Evolutionary conservation across 2,888 invertebrate genomes (phyloP).

Genomic region (Synanthedon andrenaeformis): DNA sequence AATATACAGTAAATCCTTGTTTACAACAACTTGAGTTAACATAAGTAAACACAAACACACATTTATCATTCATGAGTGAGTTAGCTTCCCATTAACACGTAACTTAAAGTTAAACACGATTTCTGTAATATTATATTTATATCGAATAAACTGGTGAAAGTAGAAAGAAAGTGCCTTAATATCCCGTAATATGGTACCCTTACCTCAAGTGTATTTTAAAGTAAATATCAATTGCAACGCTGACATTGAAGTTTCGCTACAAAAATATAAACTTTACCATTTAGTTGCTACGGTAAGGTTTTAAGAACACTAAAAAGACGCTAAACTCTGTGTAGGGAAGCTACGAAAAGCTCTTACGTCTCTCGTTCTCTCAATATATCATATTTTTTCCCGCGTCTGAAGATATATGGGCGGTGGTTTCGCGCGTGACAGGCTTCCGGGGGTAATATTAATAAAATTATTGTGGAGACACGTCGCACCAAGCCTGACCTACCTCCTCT

Average conservation of each 20-base stretch:
- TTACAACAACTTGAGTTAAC: no score
- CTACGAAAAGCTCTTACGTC: conserved; percentile 55
- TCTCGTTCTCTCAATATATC: conserved; percentile 65
- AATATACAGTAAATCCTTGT: no score
- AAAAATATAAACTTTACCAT: conserved; percentile 10
- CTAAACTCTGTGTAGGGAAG: conserved; percentile 46
- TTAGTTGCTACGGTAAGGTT: conserved; percentile 23
- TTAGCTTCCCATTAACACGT: no score
- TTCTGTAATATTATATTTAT: no score
- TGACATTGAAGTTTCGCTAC: neutral
- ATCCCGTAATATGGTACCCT: no score
- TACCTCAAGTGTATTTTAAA: no score
- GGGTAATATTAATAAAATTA: conserved; percentile 70
- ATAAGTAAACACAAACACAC: no score
- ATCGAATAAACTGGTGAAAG: no score
- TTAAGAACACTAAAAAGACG: conserved; percentile 49
- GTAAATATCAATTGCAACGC: no score
- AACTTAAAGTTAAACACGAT: no score
- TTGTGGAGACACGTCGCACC: conserved; percentile 57
- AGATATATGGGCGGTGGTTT: conserved; percentile 61
- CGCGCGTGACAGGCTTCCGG: conserved; percentile 64
- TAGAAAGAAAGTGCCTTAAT: no score
- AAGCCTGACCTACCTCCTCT: conserved; percentile 40
- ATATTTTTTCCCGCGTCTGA: conserved; percentile 58
- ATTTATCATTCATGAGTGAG: no score